Conservation (phyloP, 2,888 invertebrate genomes). For the Stenodera caucasica region DNA sequence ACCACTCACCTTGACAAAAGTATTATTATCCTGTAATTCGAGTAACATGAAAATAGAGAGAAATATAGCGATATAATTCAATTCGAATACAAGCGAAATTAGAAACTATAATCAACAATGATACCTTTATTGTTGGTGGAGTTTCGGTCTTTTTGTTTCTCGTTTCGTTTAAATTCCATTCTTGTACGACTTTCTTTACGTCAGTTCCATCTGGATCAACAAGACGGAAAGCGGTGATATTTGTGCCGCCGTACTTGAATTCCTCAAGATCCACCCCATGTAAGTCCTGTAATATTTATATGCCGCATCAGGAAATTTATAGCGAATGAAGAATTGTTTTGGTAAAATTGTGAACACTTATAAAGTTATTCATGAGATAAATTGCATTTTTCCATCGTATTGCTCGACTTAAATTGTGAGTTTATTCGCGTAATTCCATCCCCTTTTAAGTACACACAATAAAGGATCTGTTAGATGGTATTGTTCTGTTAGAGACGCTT, state of each 20-base stretch:
- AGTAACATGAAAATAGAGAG: conserved; percentile 14
- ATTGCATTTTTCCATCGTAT: background rate
- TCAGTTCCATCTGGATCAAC: conserved; percentile 83
- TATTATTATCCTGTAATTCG: conserved; percentile 65
- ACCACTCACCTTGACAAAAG: conserved; percentile 69
- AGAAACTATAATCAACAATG: background rate
- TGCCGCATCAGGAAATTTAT: too few relatives aligned
- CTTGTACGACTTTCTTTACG: conserved; percentile 74
- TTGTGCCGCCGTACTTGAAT: conserved; percentile 93
- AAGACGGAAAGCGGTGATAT: conserved; percentile 90
- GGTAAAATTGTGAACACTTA: too few relatives aligned
- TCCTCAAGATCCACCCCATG: conserved; percentile 91
- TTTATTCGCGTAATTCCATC: background rate
- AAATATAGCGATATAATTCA: conserved; percentile 13
- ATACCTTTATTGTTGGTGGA: conserved; percentile 35
- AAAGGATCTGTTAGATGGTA: background rate
- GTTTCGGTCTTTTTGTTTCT: conserved; percentile 53
- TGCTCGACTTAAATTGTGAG: background rate
- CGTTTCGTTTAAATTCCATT: conserved; percentile 74
- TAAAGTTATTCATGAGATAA: background rate
- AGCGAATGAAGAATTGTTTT: too few relatives aligned
- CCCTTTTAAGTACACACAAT: background rate
- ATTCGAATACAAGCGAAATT: too few relatives aligned
- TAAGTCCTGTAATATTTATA: conserved; percentile 67
- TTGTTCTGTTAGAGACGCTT: background rate